Evolutionary conservation across 92 coral and sea anemone genomes (phyloP).

Genomic region (Muricea muricata): DNA sequence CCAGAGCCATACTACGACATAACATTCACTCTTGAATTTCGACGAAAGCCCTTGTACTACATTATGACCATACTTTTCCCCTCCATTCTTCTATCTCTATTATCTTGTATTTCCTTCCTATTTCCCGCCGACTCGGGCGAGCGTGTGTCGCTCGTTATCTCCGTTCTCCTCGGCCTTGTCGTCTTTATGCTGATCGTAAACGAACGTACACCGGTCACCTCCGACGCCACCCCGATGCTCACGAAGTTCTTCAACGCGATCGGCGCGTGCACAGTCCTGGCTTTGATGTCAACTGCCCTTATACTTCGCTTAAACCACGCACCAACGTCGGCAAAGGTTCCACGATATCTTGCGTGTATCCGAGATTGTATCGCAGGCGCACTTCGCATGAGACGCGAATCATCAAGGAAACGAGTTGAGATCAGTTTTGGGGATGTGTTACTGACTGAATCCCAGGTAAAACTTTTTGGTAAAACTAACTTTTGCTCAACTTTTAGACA

Average conservation of each 20-base stretch:
- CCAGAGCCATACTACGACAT: neutral
- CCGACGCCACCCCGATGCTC: conserved; percentile 3
- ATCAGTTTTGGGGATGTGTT: neutral
- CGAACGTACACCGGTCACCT: conserved; percentile 8
- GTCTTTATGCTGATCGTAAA: conserved; percentile 25
- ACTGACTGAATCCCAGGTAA: neutral
- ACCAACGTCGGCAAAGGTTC: neutral
- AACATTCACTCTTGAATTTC: neutral
- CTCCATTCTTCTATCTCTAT: neutral
- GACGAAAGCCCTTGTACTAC: neutral
- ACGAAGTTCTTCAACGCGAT: conserved; percentile 9
- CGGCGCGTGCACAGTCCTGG: neutral
- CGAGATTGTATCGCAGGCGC: neutral
- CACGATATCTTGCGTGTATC: neutral
- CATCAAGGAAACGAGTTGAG: neutral
- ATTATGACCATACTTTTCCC: neutral
- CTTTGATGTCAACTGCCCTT: neutral
- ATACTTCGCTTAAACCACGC: conserved; percentile 8
- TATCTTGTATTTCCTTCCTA: neutral
- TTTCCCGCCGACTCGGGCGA: conserved; percentile 8
- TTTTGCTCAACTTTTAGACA: too few relatives aligned
- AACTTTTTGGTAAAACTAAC: too few relatives aligned
- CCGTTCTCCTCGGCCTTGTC: conserved; percentile 20
- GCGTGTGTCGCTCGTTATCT: neutral
- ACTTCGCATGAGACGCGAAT: conserved; percentile 6